Evolutionary conservation across 1,140 invertebrate genomes (phyloP), one percentile per base, ranked within the genome.

Genomic region (Plodia interpunctella): DNA sequence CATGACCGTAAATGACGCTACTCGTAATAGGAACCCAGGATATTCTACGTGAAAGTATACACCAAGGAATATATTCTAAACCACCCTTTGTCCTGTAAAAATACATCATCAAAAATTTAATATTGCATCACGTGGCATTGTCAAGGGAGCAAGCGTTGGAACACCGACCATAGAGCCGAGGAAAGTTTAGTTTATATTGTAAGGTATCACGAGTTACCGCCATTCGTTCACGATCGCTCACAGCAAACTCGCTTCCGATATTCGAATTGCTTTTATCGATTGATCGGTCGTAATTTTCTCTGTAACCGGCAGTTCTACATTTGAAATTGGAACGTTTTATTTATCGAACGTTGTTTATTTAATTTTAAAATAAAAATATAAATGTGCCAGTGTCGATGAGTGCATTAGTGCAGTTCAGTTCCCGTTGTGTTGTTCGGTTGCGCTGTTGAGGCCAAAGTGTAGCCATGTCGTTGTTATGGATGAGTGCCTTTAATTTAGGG

Each of bases 401-500:
- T 21, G 20, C 1, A 51, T 13, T 64, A 32, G 38, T 62, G 49
- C 49, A 62, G 59, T 66, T 55, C 30, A 67, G 56, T 68, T 49
- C 18, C 10, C 55, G 19, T 25, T 60, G 28, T 61, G 52, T 63
- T 61, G 52, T 65, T 53, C 53, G 53, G 62, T 62, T 53, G 15
- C 28, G 35, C 50, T 62, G n/a, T 18, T 57, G 50, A 59, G 54
- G n/a, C 18, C 6, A 4, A 32, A 65, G 30, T 49, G 30, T 60
- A 59, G 66, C 59, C 57, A 92, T 92, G 92, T 91, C 90, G 65
- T 65, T 91, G 30, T 54, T 92, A 52, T 92, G 90, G 90, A 91
- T 92, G 87, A 89, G 90, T 60, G 80, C 83, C 64, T 88, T 92
- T 72, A 91, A 91, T 83, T 74, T 92, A 60, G 88, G 90, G 62